phyloP scores from a whole-genome alignment of 2,888 invertebrate genomes.

The Callyntrura guangdongensis region DNA sequence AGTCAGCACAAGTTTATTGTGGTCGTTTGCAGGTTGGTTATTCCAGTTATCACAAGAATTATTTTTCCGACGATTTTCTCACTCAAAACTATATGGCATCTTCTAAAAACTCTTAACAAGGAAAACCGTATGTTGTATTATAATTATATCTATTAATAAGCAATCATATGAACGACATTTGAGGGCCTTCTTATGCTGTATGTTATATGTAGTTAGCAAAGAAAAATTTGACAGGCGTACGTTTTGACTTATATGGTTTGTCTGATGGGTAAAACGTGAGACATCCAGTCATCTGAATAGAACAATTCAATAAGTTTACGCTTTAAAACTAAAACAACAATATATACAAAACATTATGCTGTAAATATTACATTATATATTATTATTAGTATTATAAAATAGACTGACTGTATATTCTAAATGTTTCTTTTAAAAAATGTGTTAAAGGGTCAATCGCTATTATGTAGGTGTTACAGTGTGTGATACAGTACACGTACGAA shows the following conservation, averaged over 20 bases:
- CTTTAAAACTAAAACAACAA: not conserved
- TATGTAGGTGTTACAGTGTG: not conserved
- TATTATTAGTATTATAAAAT: conserved; percentile 37
- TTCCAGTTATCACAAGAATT: conserved; percentile 65
- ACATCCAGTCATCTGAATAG: conserved; percentile 56
- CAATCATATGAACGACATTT: not conserved
- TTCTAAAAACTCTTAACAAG: conserved; percentile 11
- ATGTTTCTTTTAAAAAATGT: not conserved
- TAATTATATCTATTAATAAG: not conserved
- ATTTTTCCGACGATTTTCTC: conserved; percentile 24
- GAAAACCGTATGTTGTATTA: too few relatives aligned
- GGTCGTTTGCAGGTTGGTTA: conserved; percentile 63
- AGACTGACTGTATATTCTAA: not conserved
- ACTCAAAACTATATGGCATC: conserved; percentile 30
- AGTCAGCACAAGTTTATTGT: conserved; percentile 48
- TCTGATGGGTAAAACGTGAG: conserved; percentile 16
- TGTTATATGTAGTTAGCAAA: conserved; percentile 17
- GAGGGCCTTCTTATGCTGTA: conserved; percentile 2
- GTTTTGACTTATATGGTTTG: conserved; percentile 44
- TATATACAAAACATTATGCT: not conserved
- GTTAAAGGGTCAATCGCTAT: not conserved
- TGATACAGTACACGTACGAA: not conserved
- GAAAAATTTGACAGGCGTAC: conserved; percentile 20
- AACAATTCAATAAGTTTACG: not conserved
- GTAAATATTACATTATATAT: too few relatives aligned